Percentiles rank a stretch among this genome's conserved stretches.
Conservation (phyloP, 2,888 invertebrate genomes). For the Trichopoda pennipes region DNA sequence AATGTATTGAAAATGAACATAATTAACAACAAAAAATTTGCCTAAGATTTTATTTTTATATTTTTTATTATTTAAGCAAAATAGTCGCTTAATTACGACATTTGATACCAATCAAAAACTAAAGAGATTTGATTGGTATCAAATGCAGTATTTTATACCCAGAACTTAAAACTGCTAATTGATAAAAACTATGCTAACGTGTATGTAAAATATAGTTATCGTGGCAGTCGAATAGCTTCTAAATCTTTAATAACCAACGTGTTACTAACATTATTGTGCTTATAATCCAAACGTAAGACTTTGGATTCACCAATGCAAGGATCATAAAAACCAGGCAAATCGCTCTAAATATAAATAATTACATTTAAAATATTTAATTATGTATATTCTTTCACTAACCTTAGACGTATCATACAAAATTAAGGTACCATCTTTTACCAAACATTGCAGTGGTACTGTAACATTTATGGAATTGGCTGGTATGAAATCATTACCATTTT, state of each 20-base stretch:
- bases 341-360: constrained; percentile 86
- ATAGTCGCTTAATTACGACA: not conserved
- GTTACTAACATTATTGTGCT: constrained; percentile 90
- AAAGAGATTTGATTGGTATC: too few relatives aligned
- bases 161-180: constrained; percentile 22
- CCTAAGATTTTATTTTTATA: constrained; percentile 20
- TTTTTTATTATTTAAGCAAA: constrained; percentile 42
- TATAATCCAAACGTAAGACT: constrained; percentile 91
- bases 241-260: constrained; percentile 89
- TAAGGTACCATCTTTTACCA: constrained; percentile 94
- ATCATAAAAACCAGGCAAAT: constrained; percentile 98
- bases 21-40: constrained; percentile 32
- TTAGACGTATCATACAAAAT: constrained; percentile 92
- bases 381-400: constrained; percentile 81
- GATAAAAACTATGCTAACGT: constrained; percentile 34
- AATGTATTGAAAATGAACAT: constrained; percentile 11
- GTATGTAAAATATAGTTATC: constrained; percentile 40
- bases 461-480: constrained; percentile 88
- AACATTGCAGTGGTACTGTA: constrained; percentile 95
- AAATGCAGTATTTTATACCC: not conserved
- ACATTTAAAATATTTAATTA: not conserved
- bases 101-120: too few relatives aligned
- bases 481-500: constrained; percentile 73
- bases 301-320: constrained; percentile 97
- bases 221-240: constrained; percentile 89